A percentile compares a stretch with the other conserved stretches of the same genome.
These are phyloP conservation scores for Elgonia sp. DNA, from an alignment of 2,888 invertebrate species.

Conservation along the genomic window DNA sequence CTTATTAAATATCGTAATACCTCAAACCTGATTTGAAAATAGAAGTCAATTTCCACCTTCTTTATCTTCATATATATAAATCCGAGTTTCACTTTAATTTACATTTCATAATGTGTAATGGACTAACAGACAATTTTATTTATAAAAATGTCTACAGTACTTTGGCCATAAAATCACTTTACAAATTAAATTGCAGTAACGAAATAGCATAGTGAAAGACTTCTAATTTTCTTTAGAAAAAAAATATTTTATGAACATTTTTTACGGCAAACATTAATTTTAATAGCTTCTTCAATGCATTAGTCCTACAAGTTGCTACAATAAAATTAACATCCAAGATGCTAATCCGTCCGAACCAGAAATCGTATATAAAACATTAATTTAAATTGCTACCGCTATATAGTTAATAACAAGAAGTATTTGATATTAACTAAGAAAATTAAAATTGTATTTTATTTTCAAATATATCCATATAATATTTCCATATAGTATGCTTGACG, in stretches of 20 bases:
- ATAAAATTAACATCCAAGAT: conserved; percentile 34
- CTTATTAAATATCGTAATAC: background rate
- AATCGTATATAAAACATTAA: conserved; percentile 62
- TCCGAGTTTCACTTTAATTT: no score
- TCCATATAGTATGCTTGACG: conserved; percentile 48
- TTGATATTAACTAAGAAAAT: conserved; percentile 54
- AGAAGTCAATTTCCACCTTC: conserved; percentile 10
- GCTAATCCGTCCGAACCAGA: conserved; percentile 55
- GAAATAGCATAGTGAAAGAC: background rate
- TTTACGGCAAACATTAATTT: conserved; percentile 22
- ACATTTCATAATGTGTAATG: no score
- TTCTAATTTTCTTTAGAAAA: background rate
- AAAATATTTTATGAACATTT: background rate
- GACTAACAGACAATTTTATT: no score
- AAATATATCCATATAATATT: conserved; percentile 37
- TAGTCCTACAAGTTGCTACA: conserved; percentile 11
- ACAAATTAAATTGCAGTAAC: no score
- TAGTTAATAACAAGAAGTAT: conserved; percentile 46
- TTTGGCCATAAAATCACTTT: no score
- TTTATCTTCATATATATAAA: no score
- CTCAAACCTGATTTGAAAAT: conserved; percentile 10
- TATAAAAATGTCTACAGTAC: no score
- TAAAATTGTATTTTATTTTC: conserved; percentile 14
- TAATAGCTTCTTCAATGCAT: conserved; percentile 30
- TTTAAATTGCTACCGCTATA: conserved; percentile 55